Evolutionary conservation across 2,113 vertebrate species (phyloP).

Genomic region (Anoplopoma fimbria): DNA sequence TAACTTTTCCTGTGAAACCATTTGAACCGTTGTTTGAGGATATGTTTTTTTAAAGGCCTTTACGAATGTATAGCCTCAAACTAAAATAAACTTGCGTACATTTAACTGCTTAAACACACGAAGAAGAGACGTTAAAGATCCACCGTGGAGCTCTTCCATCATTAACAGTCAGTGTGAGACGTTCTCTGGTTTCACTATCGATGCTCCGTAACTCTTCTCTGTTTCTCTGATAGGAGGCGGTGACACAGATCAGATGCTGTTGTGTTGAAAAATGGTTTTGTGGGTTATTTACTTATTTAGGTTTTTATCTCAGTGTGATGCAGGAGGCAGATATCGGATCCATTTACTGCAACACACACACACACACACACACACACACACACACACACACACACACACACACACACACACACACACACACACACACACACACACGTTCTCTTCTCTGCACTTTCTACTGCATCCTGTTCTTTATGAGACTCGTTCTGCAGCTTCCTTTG

Average conservation of each 20-base stretch:
- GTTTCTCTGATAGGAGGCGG: constrained; percentile 24
- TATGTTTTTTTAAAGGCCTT: too few species aligned
- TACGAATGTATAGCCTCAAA: too few species aligned
- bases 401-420: neutral
- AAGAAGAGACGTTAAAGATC: too few species aligned
- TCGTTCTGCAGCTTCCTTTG: too few species aligned
- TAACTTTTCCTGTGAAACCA: too few species aligned
- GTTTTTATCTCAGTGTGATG: constrained; percentile 47
- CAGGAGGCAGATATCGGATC: constrained; percentile 36
- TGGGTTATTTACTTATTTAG: constrained; percentile 51
- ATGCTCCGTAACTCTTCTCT: constrained; percentile 32
- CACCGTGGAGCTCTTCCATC: too few species aligned
- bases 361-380: neutral
- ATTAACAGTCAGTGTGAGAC: neutral
- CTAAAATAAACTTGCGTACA: neutral
- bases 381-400: neutral
- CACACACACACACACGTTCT: neutral
- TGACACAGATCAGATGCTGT: constrained; percentile 28
- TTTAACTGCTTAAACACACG: too few species aligned
- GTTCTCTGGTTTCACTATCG: neutral
- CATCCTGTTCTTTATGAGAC: too few species aligned
- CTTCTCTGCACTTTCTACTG: too few species aligned
- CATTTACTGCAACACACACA: neutral
- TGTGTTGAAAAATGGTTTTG: constrained; percentile 42
- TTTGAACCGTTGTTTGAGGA: too few species aligned